Conservation (phyloP, 2,797 vertebrate species). For the Pipistrellus pygmaeus region DNA sequence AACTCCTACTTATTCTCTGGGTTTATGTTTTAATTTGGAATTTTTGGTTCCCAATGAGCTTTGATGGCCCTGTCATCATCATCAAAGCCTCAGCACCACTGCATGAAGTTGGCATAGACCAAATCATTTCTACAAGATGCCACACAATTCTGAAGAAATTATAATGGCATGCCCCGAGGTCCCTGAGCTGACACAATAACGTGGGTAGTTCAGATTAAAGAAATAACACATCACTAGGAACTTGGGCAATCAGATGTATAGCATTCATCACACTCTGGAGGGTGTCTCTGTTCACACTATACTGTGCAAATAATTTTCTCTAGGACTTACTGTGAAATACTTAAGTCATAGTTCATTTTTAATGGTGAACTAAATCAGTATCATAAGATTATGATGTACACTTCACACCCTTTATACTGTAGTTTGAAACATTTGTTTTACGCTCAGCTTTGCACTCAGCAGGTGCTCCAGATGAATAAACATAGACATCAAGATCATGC, state of each 20-base stretch:
- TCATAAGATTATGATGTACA: neutral
- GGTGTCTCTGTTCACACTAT: neutral
- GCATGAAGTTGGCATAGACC: neutral
- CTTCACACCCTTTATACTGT: neutral
- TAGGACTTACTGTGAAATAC: neutral
- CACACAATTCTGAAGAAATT: neutral
- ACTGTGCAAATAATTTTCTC: neutral
- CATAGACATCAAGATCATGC: neutral
- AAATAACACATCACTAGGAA: neutral
- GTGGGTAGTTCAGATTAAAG: neutral
- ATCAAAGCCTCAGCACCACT: neutral
- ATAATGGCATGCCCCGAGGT: neutral
- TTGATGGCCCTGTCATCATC: neutral
- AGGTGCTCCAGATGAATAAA: neutral
- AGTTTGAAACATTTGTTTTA: conserved; percentile 26
- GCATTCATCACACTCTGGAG: neutral
- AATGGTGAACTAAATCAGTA: conserved; percentile 5
- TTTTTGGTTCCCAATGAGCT: neutral
- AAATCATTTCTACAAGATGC: neutral
- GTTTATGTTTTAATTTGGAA: conserved; percentile 1
- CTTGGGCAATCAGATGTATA: neutral
- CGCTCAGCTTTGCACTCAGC: neutral
- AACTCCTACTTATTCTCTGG: neutral
- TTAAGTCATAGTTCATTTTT: neutral
- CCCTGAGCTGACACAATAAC: neutral